Percentiles rank a stretch among this genome's conserved stretches.
Conservation (phyloP, 2,113 vertebrate genomes). For the Semicossyphus pulcher region DNA sequence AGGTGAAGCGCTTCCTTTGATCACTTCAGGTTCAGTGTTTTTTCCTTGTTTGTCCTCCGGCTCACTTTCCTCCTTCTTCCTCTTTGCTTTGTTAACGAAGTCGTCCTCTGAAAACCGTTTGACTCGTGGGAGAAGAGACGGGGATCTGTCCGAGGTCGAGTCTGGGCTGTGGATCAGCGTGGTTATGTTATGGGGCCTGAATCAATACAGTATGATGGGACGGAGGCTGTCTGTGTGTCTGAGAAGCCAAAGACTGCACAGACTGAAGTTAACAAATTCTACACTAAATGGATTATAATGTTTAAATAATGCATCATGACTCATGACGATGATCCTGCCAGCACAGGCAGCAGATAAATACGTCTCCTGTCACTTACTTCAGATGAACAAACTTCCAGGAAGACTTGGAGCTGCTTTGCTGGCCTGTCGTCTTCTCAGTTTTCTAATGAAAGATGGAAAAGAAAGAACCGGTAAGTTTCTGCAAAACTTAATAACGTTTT, state of each 20-base stretch:
- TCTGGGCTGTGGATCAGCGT: constrained; percentile 34
- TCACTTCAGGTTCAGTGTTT: not conserved
- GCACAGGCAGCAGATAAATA: not conserved
- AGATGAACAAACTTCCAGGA: not conserved
- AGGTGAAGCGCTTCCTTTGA: not conserved
- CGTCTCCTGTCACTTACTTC: constrained; percentile 46
- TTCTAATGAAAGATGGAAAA: constrained; percentile 36
- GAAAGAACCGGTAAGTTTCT: too few species aligned
- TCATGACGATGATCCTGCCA: too few species aligned
- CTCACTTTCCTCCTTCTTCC: constrained; percentile 68
- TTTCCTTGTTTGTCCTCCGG: constrained; percentile 67
- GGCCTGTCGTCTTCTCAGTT: not conserved
- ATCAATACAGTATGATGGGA: too few species aligned
- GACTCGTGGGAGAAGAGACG: constrained; percentile 78
- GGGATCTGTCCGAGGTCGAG: constrained; percentile 68
- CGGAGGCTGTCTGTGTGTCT: too few species aligned
- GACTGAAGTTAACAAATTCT: too few species aligned
- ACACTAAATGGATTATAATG: too few species aligned
- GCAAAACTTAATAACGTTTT: too few species aligned
- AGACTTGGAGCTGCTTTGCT: not conserved
- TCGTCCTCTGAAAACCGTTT: constrained; percentile 41
- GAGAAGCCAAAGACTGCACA: too few species aligned
- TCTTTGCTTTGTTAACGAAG: constrained; percentile 28
- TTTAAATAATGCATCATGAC: too few species aligned
- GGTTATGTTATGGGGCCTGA: too few species aligned